phyloP scores from a whole-genome alignment of 2,797 vertebrate genomes.

The Pitangus sulphuratus region DNA sequence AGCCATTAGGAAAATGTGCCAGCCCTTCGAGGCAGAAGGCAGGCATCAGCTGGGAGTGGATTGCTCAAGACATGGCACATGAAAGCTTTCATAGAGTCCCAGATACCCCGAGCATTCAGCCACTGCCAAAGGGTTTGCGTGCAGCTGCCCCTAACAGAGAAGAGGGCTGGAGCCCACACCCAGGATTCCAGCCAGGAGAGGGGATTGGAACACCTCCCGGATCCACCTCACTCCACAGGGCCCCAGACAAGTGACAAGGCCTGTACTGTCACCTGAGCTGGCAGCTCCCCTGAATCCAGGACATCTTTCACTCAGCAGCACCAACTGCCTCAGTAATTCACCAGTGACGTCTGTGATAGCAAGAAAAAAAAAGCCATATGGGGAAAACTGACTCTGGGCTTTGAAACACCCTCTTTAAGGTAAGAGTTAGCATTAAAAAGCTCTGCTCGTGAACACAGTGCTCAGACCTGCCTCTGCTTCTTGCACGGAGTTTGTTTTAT shows the following conservation, averaged over 20 bases:
- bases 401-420: background rate
- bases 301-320: background rate
- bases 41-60: constrained; percentile 36
- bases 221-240: background rate
- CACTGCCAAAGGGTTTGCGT: background rate
- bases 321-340: background rate
- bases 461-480: background rate
- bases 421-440: background rate
- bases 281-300: background rate
- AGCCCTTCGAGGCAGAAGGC: constrained; percentile 16
- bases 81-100: constrained; percentile 21
- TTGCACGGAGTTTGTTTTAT: no score
- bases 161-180: background rate
- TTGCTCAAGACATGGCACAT: constrained; percentile 36
- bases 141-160: background rate
- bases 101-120: background rate
- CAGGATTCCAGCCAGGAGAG: background rate
- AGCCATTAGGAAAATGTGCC: constrained; percentile 21
- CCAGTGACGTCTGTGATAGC: background rate
- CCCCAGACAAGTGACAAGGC: background rate
- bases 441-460: rapidly evolving
- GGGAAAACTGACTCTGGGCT: background rate
- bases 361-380: background rate
- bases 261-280: background rate
- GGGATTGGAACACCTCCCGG: background rate